Base-by-base conservation (phyloP, 1,140 invertebrate genomes). In the Diploscapter pachys region DNA sequence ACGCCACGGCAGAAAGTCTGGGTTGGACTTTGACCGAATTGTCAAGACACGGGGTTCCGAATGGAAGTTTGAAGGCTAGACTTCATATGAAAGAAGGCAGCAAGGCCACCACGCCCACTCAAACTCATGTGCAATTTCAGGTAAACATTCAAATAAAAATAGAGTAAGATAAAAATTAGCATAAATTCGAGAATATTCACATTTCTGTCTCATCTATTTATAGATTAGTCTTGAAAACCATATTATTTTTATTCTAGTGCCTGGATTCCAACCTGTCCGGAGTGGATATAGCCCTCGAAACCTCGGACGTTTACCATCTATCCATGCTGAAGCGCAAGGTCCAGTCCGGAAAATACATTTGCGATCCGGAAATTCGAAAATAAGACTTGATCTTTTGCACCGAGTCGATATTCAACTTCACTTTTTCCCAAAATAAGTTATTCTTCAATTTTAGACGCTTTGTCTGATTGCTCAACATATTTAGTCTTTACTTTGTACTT, bases 31-130 rank as follows among this genome's bases (percentile, higher is more conserved):
- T 83, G 65, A 78, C 81, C 11, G 81, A 83, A 71, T 65, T 83
- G 31, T 77, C 82, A 9, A 71, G 70, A 54, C 81, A 84, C 63
- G 81, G 81, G n/a, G 81, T 77, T 59, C 64, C 68, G 8, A 70
- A 63, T 53, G 81, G 81, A 31, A 83, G 82, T 0, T 64, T 83
- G 63, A 83, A 83, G 63, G 81, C 82, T 4, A 63, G 81, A 62
- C 55, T 83, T 49, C 73, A 78, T 62, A 57, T 84, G 65, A 73
- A 56, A 11, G 59, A 64, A 63, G 64, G 53, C 31, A 31, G 31
- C 31, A 54, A 67, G 73, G n/a, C 76, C 81, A 54, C 75, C 80
- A 51, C 51, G 53, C 8, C 81, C 81, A 71, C 78, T n/a, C 72
- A 80, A 49, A 82, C 81, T 4, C 54, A 52, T 69, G 77, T 78